Conservation (phyloP, 1,140 invertebrate genomes). For the Pectinophora gossypiella region DNA sequence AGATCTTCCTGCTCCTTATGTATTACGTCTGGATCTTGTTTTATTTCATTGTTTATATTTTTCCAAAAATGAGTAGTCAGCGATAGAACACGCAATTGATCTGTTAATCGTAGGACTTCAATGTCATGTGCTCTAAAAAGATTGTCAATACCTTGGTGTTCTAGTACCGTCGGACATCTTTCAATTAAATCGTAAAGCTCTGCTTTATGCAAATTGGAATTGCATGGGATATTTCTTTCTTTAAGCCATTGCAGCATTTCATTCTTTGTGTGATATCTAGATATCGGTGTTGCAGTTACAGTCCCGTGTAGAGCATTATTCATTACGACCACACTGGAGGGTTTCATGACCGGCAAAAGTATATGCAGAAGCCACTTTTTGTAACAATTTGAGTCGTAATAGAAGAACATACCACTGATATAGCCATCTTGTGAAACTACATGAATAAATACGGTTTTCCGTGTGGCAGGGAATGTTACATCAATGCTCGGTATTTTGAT, state of each 20-base stretch:
- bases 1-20: no score
- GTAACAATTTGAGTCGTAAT: constrained; percentile 15
- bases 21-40: no score
- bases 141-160: constrained; percentile 22
- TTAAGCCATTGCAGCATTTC: constrained; percentile 36
- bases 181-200: constrained; percentile 36
- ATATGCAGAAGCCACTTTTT: constrained; percentile 39
- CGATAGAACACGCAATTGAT: constrained; percentile 22
- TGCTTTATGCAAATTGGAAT: constrained; percentile 26
- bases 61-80: constrained; percentile 29
- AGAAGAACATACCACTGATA: constrained; percentile 26
- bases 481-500: constrained; percentile 12
- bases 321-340: constrained; percentile 31
- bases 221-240: constrained; percentile 30
- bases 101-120: constrained; percentile 32
- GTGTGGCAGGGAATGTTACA: neutral
- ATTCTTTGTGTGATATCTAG: constrained; percentile 29
- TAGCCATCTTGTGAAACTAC: constrained; percentile 23
- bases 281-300: constrained; percentile 12
- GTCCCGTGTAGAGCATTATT: constrained; percentile 22
- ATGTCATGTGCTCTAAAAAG: constrained; percentile 31
- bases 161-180: constrained; percentile 15
- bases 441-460: constrained; percentile 10
- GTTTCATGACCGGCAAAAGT: constrained; percentile 20
- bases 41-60: constrained; percentile 10